Evolutionary conservation across 2,888 invertebrate species (phyloP), one percentile per base, ranked within the genome.

Genomic region (Lutraria lutraria): DNA sequence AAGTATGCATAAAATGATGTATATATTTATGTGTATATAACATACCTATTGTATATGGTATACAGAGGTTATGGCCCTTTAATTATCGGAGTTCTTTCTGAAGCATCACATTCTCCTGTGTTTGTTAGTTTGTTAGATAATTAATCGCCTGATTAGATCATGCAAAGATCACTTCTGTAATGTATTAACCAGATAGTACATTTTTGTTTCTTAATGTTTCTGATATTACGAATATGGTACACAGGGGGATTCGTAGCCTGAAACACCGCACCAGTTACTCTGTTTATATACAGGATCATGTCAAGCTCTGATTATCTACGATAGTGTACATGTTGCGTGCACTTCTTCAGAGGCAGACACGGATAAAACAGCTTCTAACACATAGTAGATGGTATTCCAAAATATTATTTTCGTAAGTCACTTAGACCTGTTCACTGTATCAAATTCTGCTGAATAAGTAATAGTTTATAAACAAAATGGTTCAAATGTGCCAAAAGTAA

Each of bases 51-150:
- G 19, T 29, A 31, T 6, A 76, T 16, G 29, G 31, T 6, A 25
- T 76, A 76, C 34, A 76, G 12, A 31, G 31, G 76, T 76, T 34
- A 76, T 31, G 29, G 76, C 76, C 76, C 76, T 34, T 76, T 76
- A 15, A 76, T 76, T 29, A 76, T n/a, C n/a, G 29, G 0, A 12
- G 76, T 76, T 63, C 15, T 76, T 29, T 76, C 25, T 76, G 76
- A 76, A 76, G 76, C 34, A 0, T 29, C 34, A 76, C 76, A 34
- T 76, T 31, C 29, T 76, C 16, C 10, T 6, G 19, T 16, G 29
- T 15, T 31, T 19, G 76, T 31, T 34, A 4, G 21, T 31, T 13
- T 13, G 76, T 76, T 8, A 25, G 76, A 16, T 76, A 76, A 76
- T 76, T 76, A 76, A 76, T 34, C 76, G 19, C 34, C 6, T 34